Evolutionary conservation across 2,113 vertebrate species (phyloP).

Genomic region (Ariopsis seemanni): DNA sequence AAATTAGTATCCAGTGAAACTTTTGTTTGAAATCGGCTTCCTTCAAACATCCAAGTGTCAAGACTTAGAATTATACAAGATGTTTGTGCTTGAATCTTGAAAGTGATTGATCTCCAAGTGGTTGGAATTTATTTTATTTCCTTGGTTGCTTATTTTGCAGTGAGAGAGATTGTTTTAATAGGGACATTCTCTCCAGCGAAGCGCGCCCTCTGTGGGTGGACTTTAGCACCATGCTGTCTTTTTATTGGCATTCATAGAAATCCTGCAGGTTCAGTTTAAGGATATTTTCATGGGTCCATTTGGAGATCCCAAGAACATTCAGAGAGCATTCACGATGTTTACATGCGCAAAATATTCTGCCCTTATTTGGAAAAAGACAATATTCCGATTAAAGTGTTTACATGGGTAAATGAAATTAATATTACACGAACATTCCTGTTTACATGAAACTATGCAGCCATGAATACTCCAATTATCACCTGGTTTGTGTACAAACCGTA

Average conservation of each 20-base stretch:
- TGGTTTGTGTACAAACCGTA: too few relatives aligned
- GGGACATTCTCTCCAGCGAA: neutral
- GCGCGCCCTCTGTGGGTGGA: conserved; percentile 24
- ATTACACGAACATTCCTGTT: too few relatives aligned
- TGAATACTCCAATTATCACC: too few relatives aligned
- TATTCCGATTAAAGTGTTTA: too few relatives aligned
- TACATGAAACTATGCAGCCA: too few relatives aligned
- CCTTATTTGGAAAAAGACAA: too few relatives aligned
- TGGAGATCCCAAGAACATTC: neutral
- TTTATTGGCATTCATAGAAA: neutral
- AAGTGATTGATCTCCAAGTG: neutral
- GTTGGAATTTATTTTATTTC: neutral
- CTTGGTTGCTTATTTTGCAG: neutral
- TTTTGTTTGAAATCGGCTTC: neutral
- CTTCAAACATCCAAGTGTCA: neutral
- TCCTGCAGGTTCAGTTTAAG: neutral
- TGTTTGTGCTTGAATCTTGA: neutral
- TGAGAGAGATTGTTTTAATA: neutral
- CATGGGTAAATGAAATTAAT: too few relatives aligned
- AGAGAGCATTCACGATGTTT: too few relatives aligned
- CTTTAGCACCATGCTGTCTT: neutral
- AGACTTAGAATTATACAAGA: neutral
- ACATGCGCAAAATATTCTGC: too few relatives aligned
- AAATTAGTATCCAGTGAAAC: neutral
- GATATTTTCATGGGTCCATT: neutral